These are phyloP conservation scores for Damaliscus lunatus DNA, from an alignment of 2,113 vertebrate species.

Conservation along the genomic window DNA sequence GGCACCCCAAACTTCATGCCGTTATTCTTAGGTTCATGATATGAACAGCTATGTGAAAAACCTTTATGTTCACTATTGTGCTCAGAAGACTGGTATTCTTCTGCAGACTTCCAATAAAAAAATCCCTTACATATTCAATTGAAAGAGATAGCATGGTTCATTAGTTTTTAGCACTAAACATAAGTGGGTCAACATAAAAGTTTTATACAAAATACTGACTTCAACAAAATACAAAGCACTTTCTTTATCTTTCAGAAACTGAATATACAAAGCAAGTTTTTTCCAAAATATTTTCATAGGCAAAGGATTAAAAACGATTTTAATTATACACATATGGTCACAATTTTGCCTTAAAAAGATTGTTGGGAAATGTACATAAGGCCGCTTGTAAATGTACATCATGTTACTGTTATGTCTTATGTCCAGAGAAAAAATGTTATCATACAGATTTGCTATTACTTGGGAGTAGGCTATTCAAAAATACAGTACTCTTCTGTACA, in stretches of 20 bases:
- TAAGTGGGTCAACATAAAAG: constrained; percentile 76
- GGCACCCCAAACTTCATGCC: constrained; percentile 57
- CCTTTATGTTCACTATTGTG: constrained; percentile 58
- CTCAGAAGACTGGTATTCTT: constrained; percentile 61
- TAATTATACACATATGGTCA: constrained; percentile 99
- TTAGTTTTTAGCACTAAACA: constrained; percentile 68
- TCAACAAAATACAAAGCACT: constrained; percentile 88
- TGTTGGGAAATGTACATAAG: constrained; percentile 99
- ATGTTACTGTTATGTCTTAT: constrained; percentile 98
- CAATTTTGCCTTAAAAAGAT: constrained; percentile 98
- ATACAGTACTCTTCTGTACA: constrained; percentile 99
- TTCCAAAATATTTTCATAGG: constrained; percentile 90
- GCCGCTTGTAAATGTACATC: constrained; percentile 99
- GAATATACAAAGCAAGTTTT: constrained; percentile 88
- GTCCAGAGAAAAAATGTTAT: constrained; percentile 99
- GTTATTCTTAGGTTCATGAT: constrained; percentile 57
- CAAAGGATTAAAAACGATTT: constrained; percentile 99
- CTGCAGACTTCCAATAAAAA: constrained; percentile 70
- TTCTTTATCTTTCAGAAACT: constrained; percentile 88
- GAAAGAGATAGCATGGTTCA: constrained; percentile 66
- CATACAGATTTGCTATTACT: constrained; percentile 97
- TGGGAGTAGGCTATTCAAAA: constrained; percentile 96
- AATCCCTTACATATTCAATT: constrained; percentile 61
- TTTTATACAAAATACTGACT: constrained; percentile 86
- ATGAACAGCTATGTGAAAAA: constrained; percentile 67